Base-by-base conservation (phyloP, 2,888 invertebrate genomes). In the Neelides folsomi region DNA sequence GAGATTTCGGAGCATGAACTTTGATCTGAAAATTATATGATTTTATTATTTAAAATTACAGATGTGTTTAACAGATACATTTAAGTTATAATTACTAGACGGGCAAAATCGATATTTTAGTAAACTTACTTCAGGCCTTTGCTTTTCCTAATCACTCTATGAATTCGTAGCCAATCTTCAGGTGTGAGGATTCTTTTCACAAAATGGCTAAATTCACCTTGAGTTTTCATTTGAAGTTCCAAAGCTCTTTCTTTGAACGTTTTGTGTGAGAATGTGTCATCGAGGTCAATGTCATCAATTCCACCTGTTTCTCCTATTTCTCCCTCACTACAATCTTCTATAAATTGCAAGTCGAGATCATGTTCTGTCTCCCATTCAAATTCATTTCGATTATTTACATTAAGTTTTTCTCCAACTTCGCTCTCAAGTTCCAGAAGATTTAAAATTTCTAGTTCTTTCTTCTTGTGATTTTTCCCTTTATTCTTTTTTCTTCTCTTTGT, bases 61-160 rank as follows among this genome's bases (percentile, higher is more conserved):
- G n/a, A n/a, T n/a, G n/a, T n/a, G n/a, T n/a, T n/a, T n/a, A n/a
- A n/a, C n/a, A n/a, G n/a, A n/a, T n/a, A n/a, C n/a, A n/a, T n/a
- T n/a, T n/a, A n/a, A n/a, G n/a, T n/a, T n/a, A n/a, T n/a, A n/a
- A n/a, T n/a, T n/a, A n/a, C n/a, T n/a, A n/a, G n/a, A n/a, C n/a
- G n/a, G n/a, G n/a, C n/a, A n/a, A 10, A 20, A 44, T n/a, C 15
- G 13, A 12, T 6, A 8, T n/a, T 10, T 7, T 44, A 9, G n/a
- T 38, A 36, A 12, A 43, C 52, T 49, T 45, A 55, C 55, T 55
- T 55, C 20, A 55, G 52, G 3, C 55, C 55, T 49, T 55, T 55
- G 34, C 55, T 55, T 18, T 55, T 55, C 9, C 55, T 20, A 15
- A 55, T 55, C 13, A 55, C 50, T 1, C 55, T 52, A 40, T 55